These are phyloP conservation scores for Acanthaster planci DNA, from an alignment of 35 echinoderm and acorn worm genomes.

Conservation along the genomic window DNA sequence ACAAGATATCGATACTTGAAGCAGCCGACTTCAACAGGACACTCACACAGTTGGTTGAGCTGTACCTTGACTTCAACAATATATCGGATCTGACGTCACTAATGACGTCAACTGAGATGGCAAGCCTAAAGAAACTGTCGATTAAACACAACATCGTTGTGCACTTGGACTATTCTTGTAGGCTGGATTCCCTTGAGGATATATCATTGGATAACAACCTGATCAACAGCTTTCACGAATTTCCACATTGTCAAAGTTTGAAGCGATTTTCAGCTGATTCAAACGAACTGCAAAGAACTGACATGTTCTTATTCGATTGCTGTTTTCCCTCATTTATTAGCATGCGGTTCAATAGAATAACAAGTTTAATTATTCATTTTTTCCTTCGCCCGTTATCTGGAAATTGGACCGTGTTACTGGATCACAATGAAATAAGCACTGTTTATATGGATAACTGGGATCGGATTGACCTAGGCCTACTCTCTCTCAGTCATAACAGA, in stretches of 20 bases:
- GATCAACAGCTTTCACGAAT: neutral
- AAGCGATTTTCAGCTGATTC: neutral
- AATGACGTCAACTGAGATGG: neutral
- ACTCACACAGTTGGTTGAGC: neutral
- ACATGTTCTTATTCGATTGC: neutral
- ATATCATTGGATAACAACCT: neutral
- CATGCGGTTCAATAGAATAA: neutral
- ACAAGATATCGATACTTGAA: neutral
- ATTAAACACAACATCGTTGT: neutral
- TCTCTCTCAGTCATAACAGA: too few species aligned
- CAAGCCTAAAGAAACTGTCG: neutral
- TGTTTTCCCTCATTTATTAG: neutral
- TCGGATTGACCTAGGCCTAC: too few species aligned
- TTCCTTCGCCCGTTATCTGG: too few species aligned
- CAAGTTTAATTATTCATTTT: neutral
- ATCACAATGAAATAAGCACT: too few species aligned
- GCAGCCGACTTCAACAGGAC: neutral
- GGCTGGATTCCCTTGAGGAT: neutral
- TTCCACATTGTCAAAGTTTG: neutral
- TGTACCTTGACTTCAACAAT: neutral
- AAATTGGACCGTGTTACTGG: too few species aligned
- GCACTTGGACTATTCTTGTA: neutral
- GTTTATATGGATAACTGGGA: too few species aligned
- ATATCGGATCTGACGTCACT: constrained; percentile 14
- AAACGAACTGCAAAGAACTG: neutral